These are phyloP conservation scores for Bos javanicus DNA, from an alignment of 2,113 vertebrate species.

Conservation along the genomic window DNA sequence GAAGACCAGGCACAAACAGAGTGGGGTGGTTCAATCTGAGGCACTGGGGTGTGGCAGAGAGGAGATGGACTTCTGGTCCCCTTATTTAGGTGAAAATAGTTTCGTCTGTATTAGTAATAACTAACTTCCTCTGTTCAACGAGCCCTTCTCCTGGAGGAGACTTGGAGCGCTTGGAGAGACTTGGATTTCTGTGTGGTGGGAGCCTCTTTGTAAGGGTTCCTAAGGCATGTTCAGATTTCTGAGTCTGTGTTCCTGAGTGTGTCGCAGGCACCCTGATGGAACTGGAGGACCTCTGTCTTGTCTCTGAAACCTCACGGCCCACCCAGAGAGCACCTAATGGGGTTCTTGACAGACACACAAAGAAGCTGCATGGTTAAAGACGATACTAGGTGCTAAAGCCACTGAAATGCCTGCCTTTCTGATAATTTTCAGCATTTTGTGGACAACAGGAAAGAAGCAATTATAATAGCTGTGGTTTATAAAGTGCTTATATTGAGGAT, in stretches of 20 bases:
- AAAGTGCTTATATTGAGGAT: not conserved
- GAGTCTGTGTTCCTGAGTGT: not conserved
- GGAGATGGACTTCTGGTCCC: not conserved
- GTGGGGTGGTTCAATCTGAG: not conserved
- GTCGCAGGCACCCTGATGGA: fast-evolving
- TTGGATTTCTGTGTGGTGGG: not conserved
- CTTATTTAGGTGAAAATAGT: not conserved
- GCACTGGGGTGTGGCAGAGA: not conserved
- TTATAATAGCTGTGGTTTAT: not conserved
- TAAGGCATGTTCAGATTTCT: not conserved
- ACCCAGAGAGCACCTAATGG: not conserved
- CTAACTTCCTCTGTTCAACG: not conserved
- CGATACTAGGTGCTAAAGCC: not conserved
- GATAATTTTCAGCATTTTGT: not conserved
- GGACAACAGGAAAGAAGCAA: not conserved
- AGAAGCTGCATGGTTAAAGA: not conserved
- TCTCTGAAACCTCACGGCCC: not conserved
- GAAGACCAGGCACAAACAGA: not conserved
- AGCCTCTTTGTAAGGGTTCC: not conserved
- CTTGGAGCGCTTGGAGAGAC: not conserved
- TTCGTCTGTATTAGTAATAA: not conserved
- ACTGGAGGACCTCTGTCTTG: not conserved
- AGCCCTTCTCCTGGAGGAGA: not conserved
- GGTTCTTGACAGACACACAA: not conserved
- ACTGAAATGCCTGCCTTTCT: not conserved